Evolutionary conservation across 2,113 vertebrate genomes (phyloP).

Genomic region (Phalacrocorax aristotelis): DNA sequence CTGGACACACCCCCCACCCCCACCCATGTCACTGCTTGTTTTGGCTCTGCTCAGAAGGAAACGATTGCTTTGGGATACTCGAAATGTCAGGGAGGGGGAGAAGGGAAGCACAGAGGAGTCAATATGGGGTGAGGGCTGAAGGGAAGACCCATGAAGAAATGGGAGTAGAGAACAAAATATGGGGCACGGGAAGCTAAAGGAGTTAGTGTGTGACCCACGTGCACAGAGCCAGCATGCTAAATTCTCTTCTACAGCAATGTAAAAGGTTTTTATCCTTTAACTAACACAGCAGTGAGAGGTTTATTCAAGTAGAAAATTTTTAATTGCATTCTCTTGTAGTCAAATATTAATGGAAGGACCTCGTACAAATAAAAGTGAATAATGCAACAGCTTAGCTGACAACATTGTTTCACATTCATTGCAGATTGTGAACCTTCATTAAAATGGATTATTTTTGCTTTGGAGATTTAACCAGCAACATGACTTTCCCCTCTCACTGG

Average conservation of each 20-base stretch:
- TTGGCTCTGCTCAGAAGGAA: neutral
- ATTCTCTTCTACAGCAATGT: neutral
- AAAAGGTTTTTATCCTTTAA: slow-evolving; percentile 63
- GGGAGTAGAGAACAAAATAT: neutral
- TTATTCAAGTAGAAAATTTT: slow-evolving; percentile 71
- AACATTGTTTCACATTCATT: slow-evolving; percentile 73
- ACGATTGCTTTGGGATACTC: neutral
- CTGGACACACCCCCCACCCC: neutral
- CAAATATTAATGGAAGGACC: slow-evolving; percentile 74
- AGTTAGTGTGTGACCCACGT: neutral
- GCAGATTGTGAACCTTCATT: slow-evolving; percentile 72
- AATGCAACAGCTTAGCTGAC: slow-evolving; percentile 73
- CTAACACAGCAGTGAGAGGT: slow-evolving; percentile 59
- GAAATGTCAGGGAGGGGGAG: neutral
- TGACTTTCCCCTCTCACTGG: slow-evolving; percentile 53
- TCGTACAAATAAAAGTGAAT: slow-evolving; percentile 74
- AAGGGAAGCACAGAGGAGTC: neutral
- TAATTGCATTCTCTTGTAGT: slow-evolving; percentile 73
- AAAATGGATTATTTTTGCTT: slow-evolving; percentile 72
- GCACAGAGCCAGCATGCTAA: neutral
- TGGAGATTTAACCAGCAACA: slow-evolving; percentile 69
- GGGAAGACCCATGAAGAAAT: neutral
- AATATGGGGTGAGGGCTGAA: fast-evolving
- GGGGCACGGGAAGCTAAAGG: neutral
- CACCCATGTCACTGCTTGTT: neutral